Base-by-base conservation (phyloP, 2,113 vertebrate species). In the Numenius arquata region DNA sequence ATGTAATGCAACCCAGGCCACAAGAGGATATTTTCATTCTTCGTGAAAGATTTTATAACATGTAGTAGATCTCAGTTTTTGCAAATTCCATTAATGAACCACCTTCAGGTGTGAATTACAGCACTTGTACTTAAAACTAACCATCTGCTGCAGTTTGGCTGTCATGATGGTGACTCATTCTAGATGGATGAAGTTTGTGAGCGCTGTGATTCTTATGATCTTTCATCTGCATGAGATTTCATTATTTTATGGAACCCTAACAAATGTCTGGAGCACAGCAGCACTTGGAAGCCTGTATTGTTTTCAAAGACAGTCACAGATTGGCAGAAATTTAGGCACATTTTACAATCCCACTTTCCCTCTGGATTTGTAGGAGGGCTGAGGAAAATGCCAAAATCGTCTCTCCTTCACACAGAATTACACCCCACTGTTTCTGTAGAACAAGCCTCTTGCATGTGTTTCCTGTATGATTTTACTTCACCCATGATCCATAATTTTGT, bases 81-180 rank as follows among this genome's bases (percentile, higher is more conserved):
- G 36, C 27, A 34, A 95, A 66, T 96, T 97, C 79, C 73, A 26
- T 92, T 95, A 90, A 93, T 87, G 85, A 96, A 71, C 77, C 74
- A 95, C 92, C 90, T 96, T 95, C 93, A 97, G 86, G 82, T 97
- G 89, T 79, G 94, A 93, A 91, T 75, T 90, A 83, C 91, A 95
- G 91, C 85, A 75, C 82, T 96, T 97, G 74, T 85, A 86, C 67
- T 93, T 91, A 92, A 89, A 97, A 95, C 76, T 62, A 95, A 58
- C 88, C 92, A 97, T 92, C 91, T 97, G 94, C 92, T 94, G 22
- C 30, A 73, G 38, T 73, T 56, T 96, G 58, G 83, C 41, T 55
- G 93, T 78, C 1, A 5, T 62, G 52, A 65, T 23, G 15, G 53
- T 59, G 85, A 82, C 59, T 96, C 88, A 67, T 62, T 96, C 73